Percentiles rank a stretch among this genome's conserved stretches.
These are phyloP conservation scores for Ostrea edulis DNA, from an alignment of 1,140 invertebrate species.

Conservation along the genomic window DNA sequence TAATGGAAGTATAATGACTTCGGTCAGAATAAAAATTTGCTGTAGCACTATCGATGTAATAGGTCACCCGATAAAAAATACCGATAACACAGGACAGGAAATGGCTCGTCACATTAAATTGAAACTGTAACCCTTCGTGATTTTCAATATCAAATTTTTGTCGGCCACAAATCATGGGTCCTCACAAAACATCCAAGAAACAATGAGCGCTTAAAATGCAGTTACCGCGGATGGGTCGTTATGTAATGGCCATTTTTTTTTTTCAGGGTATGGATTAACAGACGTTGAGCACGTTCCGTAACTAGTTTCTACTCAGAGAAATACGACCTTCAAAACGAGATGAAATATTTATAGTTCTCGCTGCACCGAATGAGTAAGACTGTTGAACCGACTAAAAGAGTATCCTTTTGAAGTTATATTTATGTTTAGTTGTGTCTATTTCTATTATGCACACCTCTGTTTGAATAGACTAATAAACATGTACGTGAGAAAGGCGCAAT, in stretches of 20 bases:
- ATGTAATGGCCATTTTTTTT: background rate
- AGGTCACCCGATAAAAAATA: constrained; percentile 23
- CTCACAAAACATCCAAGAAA: background rate
- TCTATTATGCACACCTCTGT: background rate
- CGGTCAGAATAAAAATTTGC: constrained; percentile 18
- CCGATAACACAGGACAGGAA: constrained; percentile 2
- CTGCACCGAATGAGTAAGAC: background rate
- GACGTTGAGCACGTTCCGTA: background rate
- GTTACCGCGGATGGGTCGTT: background rate
- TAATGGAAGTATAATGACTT: constrained; percentile 29
- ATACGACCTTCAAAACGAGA: constrained; percentile 12
- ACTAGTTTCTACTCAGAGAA: background rate
- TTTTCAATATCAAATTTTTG: constrained; percentile 12
- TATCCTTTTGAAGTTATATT: constrained; percentile 11
- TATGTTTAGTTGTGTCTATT: background rate
- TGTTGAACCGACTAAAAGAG: constrained; percentile 1
- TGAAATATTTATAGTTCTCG: background rate
- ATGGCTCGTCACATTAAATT: constrained; percentile 28
- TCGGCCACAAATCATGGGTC: constrained; percentile 3
- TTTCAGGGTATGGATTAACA: background rate
- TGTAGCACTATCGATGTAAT: background rate
- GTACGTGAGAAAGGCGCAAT: background rate
- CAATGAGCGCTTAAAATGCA: background rate
- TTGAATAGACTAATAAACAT: constrained; percentile 37
- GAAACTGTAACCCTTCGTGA: constrained; percentile 27